Evolutionary conservation across 2,113 vertebrate species (phyloP).

Genomic region (Bos taurus): DNA sequence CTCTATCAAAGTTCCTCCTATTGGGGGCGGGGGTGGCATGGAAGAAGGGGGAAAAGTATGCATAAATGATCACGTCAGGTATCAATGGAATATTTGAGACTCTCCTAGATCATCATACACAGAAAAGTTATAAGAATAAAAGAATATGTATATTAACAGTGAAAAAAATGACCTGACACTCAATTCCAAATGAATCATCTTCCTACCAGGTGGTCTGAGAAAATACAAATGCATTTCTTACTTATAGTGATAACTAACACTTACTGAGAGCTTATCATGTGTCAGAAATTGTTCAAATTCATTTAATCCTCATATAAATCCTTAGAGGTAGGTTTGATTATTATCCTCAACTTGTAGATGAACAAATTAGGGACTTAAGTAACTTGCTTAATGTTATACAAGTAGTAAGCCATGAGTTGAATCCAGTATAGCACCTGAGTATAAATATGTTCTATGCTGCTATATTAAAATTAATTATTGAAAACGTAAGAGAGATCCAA

Average conservation of each 20-base stretch:
- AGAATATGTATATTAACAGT: not conserved
- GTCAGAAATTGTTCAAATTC: not conserved
- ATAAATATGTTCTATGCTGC: not conserved
- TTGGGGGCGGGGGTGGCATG: accelerated
- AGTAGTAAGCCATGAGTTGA: not conserved
- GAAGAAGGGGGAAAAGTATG: not conserved
- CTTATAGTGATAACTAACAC: not conserved
- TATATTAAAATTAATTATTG: not conserved
- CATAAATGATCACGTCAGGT: not conserved
- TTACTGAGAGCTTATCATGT: not conserved
- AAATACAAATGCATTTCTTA: not conserved
- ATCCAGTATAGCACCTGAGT: not conserved
- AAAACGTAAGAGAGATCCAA: not conserved
- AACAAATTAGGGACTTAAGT: not conserved
- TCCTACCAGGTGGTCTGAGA: not conserved
- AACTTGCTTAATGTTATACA: not conserved
- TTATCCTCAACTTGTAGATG: not conserved
- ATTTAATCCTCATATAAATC: not conserved
- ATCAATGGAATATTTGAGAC: not conserved
- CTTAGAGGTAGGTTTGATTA: not conserved
- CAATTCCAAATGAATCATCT: not conserved
- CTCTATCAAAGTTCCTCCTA: not conserved
- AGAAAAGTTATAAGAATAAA: not conserved
- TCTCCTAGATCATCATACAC: not conserved
- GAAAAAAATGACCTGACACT: not conserved